Evolutionary conservation across 64 coral and sea anemone genomes (phyloP).

Genomic region (Montipora capricornis): DNA sequence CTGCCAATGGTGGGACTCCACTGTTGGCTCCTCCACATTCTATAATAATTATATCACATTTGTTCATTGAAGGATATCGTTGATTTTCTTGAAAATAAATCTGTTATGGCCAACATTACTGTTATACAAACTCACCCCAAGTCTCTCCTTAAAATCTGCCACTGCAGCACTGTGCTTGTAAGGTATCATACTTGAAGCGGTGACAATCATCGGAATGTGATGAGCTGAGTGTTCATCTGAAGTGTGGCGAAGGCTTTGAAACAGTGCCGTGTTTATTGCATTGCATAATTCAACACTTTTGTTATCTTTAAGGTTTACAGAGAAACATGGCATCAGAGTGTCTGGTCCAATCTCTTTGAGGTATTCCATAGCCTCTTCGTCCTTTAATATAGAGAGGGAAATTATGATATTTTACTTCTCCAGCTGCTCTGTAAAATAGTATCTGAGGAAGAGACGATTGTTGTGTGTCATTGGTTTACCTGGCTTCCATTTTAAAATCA

Average conservation of each 20-base stretch:
- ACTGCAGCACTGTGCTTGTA: constrained; percentile 45
- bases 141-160: constrained; percentile 71
- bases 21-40: too few relatives aligned
- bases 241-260: constrained; percentile 58
- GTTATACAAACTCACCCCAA: constrained; percentile 67
- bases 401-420: neutral
- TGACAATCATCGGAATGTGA: constrained; percentile 82
- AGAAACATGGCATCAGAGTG: constrained; percentile 81
- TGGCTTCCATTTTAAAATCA: too few relatives aligned
- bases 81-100: too few relatives aligned
- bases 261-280: constrained; percentile 62
- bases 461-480: too few relatives aligned
- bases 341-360: constrained; percentile 84
- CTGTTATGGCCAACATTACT: too few relatives aligned
- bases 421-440: neutral
- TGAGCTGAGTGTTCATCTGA: constrained; percentile 52
- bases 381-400: neutral
- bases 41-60: too few relatives aligned
- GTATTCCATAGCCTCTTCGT: constrained; percentile 79
- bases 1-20: too few relatives aligned
- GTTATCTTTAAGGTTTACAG: constrained; percentile 83
- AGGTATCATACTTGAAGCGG: constrained; percentile 63
- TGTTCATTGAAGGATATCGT: too few relatives aligned
- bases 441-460: neutral
- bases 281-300: constrained; percentile 70